Percentiles rank a stretch among this genome's conserved stretches.
Conservation (phyloP, 2,113 vertebrate species). For the Marcusenius ussheri region DNA sequence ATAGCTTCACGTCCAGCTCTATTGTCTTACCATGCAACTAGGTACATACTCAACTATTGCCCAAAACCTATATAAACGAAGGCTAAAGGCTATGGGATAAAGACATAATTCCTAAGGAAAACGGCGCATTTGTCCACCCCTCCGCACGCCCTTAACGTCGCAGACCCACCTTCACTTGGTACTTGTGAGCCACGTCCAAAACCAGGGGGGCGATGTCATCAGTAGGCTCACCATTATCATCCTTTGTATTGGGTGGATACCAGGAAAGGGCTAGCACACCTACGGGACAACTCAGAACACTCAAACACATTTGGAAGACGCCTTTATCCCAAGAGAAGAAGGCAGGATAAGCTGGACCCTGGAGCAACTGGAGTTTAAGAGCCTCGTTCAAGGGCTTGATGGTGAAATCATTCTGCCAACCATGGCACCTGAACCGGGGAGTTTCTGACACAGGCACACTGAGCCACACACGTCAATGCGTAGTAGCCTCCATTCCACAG, state of each 20-base stretch:
- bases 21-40: background rate
- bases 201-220: slow-evolving; percentile 77
- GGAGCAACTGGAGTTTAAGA: background rate
- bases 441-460: background rate
- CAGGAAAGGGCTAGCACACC: slow-evolving; percentile 90
- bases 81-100: background rate
- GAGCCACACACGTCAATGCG: background rate
- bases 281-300: slow-evolving; percentile 36
- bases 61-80: background rate
- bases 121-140: background rate
- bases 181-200: slow-evolving; percentile 83
- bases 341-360: background rate
- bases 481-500: background rate
- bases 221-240: slow-evolving; percentile 80
- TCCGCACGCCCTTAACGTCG: background rate
- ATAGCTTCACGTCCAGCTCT: background rate
- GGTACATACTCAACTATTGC: background rate
- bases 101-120: background rate
- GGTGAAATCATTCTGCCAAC: background rate
- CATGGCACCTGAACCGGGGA: background rate
- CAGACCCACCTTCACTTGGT: slow-evolving; percentile 78
- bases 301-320: background rate
- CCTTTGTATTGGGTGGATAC: slow-evolving; percentile 79
- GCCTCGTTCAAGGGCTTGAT: background rate
- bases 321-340: background rate